These are phyloP conservation scores for Coregonus sp. DNA, from an alignment of 2,797 vertebrate species.

Conservation along the genomic window DNA sequence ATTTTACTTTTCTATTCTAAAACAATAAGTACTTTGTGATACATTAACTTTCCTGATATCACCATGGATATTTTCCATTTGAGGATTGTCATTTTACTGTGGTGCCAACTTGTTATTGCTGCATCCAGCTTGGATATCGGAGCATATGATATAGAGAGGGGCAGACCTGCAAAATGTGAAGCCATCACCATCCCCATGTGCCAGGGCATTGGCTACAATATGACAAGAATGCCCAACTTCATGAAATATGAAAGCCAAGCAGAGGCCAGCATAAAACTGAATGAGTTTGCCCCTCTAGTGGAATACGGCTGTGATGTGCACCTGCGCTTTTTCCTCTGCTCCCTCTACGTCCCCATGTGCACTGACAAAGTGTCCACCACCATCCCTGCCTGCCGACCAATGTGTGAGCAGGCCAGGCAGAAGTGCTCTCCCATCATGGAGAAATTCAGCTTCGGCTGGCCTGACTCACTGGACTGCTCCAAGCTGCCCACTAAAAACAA, in stretches of 20 bases:
- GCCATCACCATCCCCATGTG: slow-evolving; percentile 86
- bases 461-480: slow-evolving; percentile 83
- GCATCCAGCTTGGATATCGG: slow-evolving; percentile 74
- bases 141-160: slow-evolving; percentile 76
- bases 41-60: slow-evolving; percentile 3
- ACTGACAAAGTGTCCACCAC: slow-evolving; percentile 84
- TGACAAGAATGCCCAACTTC: slow-evolving; percentile 88
- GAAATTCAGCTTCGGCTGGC: slow-evolving; percentile 86
- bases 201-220: slow-evolving; percentile 87
- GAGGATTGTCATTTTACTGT: slow-evolving; percentile 60
- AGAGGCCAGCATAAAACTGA: slow-evolving; percentile 83
- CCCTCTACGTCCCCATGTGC: slow-evolving; percentile 88
- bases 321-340: slow-evolving; percentile 88
- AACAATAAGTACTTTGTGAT: too few species aligned
- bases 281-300: slow-evolving; percentile 85
- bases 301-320: slow-evolving; percentile 86
- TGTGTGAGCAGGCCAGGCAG: slow-evolving; percentile 87
- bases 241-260: slow-evolving; percentile 84
- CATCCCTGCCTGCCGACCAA: slow-evolving; percentile 87
- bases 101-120: slow-evolving; percentile 70
- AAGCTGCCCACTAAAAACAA: slow-evolving; percentile 85
- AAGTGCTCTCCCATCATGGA: slow-evolving; percentile 87
- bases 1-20: slow-evolving; percentile 8
- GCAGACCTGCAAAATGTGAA: slow-evolving; percentile 79
- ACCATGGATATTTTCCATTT: slow-evolving; percentile 63